A percentile compares a stretch with the other conserved stretches of the same genome.
Evolutionary conservation across 1,140 invertebrate species (phyloP).

Genomic region (Bathynomus jamesi): DNA sequence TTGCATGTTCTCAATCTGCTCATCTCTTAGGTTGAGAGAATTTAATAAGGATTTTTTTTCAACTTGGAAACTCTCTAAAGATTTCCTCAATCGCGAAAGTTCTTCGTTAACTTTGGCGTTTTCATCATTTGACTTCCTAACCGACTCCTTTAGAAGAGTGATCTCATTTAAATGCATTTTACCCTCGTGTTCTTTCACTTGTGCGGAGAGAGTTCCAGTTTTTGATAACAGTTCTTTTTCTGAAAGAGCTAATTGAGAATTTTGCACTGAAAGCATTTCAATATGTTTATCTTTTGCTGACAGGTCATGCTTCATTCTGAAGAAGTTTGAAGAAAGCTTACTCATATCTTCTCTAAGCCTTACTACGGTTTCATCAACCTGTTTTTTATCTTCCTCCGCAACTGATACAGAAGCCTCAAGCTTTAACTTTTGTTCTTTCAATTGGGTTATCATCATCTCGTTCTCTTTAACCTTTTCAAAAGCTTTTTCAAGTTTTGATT

Average conservation of each 20-base stretch:
- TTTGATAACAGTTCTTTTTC: constrained; percentile 8
- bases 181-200: constrained; percentile 12
- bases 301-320: constrained; percentile 30
- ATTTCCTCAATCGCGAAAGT: not conserved
- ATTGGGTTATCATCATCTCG: constrained; percentile 1
- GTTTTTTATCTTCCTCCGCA: constrained; percentile 22
- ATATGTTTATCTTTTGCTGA: constrained; percentile 26
- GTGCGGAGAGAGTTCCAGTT: constrained; percentile 8
- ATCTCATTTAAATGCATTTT: constrained; percentile 5
- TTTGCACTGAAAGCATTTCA: constrained; percentile 11
- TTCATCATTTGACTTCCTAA: not conserved
- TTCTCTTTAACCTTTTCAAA: constrained; percentile 9
- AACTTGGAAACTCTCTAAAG: constrained; percentile 7
- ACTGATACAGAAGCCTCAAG: constrained; percentile 14
- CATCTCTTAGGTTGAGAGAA: constrained; percentile 15
- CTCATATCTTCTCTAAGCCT: constrained; percentile 30
- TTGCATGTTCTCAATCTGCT: constrained; percentile 28
- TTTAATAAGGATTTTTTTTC: constrained; percentile 18
- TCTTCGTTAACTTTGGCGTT: constrained; percentile 11
- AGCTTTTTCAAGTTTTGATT: not conserved
- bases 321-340: constrained; percentile 21
- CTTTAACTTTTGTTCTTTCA: constrained; percentile 25
- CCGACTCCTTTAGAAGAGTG: not conserved
- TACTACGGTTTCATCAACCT: constrained; percentile 28
- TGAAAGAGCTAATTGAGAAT: not conserved